Evolutionary conservation across 2,113 vertebrate genomes (phyloP).

Genomic region (Empidonax alnorum): DNA sequence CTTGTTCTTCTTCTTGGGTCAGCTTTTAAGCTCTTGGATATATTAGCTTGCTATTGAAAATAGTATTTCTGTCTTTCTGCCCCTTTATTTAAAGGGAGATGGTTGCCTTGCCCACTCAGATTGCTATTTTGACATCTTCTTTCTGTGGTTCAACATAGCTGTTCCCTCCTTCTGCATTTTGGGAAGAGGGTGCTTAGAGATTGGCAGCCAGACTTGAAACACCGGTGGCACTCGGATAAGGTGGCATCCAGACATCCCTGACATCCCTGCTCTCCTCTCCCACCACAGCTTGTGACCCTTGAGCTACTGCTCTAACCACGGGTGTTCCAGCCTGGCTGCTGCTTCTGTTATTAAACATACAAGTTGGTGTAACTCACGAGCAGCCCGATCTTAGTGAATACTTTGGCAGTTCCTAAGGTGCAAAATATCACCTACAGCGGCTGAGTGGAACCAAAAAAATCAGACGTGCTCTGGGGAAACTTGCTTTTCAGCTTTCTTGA

Average conservation of each 20-base stretch:
- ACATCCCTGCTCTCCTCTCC: not conserved
- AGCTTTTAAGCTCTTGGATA: slow-evolving; percentile 2
- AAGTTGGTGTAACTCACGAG: not conserved
- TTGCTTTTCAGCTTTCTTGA: not conserved
- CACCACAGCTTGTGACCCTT: not conserved
- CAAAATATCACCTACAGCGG: not conserved
- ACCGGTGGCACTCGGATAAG: fast-evolving
- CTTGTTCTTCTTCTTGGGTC: slow-evolving; percentile 30
- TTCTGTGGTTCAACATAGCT: not conserved
- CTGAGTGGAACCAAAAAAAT: not conserved
- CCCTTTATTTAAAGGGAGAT: not conserved
- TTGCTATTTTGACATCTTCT: not conserved
- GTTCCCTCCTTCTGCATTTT: not conserved
- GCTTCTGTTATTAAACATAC: not conserved
- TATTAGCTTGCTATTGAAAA: not conserved
- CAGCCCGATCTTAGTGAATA: not conserved
- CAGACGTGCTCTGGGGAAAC: not conserved
- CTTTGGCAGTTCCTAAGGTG: not conserved
- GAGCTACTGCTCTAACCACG: not conserved
- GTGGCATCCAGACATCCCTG: not conserved
- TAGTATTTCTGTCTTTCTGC: not conserved
- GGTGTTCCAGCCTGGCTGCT: not conserved
- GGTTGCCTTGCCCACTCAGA: not conserved
- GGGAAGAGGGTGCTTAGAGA: not conserved
- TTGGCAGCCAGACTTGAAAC: fast-evolving